Evolutionary conservation across 2,113 vertebrate species (phyloP), one percentile per base, ranked within the genome.

Genomic region (Tretioscincus oriximinensis): DNA sequence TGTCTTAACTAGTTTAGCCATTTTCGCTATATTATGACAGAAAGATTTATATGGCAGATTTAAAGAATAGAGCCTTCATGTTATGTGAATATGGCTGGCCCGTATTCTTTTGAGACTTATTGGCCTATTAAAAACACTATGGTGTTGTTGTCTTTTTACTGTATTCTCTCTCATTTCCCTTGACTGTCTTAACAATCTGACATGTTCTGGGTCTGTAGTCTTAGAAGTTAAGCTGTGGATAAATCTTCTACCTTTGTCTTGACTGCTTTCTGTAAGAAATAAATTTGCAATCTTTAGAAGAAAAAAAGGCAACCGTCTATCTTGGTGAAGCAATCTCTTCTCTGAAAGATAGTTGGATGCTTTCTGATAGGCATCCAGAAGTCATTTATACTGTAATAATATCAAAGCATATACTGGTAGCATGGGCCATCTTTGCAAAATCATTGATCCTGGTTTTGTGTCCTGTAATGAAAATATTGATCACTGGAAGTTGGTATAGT

Each of bases 391-490:
- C 81, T 81, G 72, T 81, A 9, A 7, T 87, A 84, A 85, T 85
- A 80, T 82, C 84, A 85, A 45, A 78, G 69, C 75, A 78, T 61
- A 70, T 87, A 70, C 84, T 41, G 35, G 35, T 41, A 41, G 35
- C 73, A 84, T 35, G 2, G 51, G 78, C 31, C 68, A 82, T 90
- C 83, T 85, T 51, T 68, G 70, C 70, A 79, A 94, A 90, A 67
- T 78, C n/a, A 91, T 86, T 87, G 92, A 91, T 86, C 90, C 73
- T 83, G 0, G 0, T 88, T 91, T 88, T 85, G 75, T 91, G 88
- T 88, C 88, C 80, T 81, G 89, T 92, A 90, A 95, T 94, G 91
- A 89, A 93, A 85, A 20, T 92, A 94, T 93, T 82, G 93, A 93
- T 94, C 69, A 86, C 73, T 83, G 82, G 90, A 85, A 86, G 84